Conservation (phyloP, 2,797 vertebrate species). For the Emydoidea blandingii region DNA sequence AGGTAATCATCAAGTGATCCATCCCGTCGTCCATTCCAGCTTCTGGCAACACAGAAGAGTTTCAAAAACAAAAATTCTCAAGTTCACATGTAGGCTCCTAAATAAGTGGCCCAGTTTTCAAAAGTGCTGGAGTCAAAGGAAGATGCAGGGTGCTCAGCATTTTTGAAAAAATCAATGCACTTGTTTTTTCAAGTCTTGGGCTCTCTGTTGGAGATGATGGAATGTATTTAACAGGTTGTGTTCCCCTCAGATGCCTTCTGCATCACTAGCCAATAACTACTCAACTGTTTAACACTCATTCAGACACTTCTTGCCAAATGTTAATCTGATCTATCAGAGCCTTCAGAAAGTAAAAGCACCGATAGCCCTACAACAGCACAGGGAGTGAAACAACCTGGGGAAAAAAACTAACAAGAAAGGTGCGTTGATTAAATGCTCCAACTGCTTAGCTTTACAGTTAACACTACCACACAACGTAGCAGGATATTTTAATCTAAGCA, state of each 20-base stretch:
- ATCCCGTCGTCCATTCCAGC: too few species aligned
- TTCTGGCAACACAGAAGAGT: neutral
- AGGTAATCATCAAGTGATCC: too few species aligned
- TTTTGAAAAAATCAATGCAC: neutral
- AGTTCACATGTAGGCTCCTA: neutral
- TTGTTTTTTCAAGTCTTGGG: slow-evolving; percentile 12
- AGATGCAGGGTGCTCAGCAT: neutral
- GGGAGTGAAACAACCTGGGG: slow-evolving; percentile 55
- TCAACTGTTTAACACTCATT: slow-evolving; percentile 33
- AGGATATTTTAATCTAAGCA: neutral
- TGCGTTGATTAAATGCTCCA: slow-evolving; percentile 43
- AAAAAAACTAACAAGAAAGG: slow-evolving; percentile 40
- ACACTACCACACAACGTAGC: neutral
- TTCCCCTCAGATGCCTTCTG: slow-evolving; percentile 48
- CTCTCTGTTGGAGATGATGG: slow-evolving; percentile 50
- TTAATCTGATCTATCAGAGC: slow-evolving; percentile 24
- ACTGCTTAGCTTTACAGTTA: neutral
- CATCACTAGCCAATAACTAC: slow-evolving; percentile 61
- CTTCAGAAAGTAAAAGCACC: slow-evolving; percentile 30
- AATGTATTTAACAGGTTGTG: slow-evolving; percentile 44
- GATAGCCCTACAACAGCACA: slow-evolving; percentile 29
- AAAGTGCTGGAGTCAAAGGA: neutral
- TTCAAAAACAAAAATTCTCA: neutral
- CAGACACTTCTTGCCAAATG: slow-evolving; percentile 23
- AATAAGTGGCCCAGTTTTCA: neutral